phyloP scores from a whole-genome alignment of 1,140 invertebrate species.

The Drosophila lini region DNA sequence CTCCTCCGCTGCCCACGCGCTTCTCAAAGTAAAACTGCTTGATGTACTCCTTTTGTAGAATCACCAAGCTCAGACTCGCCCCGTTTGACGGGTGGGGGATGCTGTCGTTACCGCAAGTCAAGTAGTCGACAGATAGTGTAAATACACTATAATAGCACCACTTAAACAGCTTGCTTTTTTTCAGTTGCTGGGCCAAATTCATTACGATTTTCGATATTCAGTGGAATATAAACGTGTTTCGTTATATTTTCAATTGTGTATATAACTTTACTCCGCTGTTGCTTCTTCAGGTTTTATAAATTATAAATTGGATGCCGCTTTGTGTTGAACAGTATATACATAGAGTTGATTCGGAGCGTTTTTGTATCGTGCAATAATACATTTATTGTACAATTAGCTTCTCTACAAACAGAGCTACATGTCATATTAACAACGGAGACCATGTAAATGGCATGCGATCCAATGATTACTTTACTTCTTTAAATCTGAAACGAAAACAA shows the following conservation, averaged over 20 bases:
- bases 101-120: background rate
- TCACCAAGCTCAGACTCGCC: conserved; percentile 35
- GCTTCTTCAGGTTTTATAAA: background rate
- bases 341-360: background rate
- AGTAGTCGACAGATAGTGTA: conserved; percentile 8
- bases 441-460: conserved; percentile 6
- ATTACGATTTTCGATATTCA: conserved; percentile 59
- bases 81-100: background rate
- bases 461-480: background rate
- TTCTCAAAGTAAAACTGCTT: conserved; percentile 78
- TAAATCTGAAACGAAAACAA: background rate
- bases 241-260: background rate
- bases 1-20: conserved; percentile 72
- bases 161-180: conserved; percentile 63
- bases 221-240: background rate
- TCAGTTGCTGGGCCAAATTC: conserved; percentile 71
- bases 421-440: background rate
- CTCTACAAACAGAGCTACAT: background rate
- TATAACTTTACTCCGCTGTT: background rate
- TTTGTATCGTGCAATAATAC: background rate
- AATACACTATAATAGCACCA: conserved; percentile 29
- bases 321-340: background rate
- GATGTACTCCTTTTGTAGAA: conserved; percentile 73
- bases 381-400: background rate
- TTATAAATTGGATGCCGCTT: background rate